Base-by-base conservation (phyloP, 2,888 invertebrate species). In the Drosophila setosimentum region DNA sequence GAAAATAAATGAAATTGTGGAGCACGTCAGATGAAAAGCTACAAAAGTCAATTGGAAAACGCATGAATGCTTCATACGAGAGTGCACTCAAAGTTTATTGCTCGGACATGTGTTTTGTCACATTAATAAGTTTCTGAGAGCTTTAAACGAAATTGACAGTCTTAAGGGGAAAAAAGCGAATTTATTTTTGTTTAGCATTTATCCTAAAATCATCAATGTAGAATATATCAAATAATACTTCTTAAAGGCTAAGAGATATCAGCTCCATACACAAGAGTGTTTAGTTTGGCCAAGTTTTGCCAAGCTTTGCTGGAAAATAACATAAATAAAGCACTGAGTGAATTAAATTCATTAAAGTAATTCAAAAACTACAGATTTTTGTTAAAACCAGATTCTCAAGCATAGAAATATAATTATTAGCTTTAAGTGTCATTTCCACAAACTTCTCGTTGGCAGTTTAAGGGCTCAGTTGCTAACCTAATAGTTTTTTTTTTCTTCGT, bases 401-500 rank as follows among this genome's bases (percentile, higher is more conserved):
- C 27, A 49, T 49, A 27, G 10, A 16, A 27, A 18, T 16, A 5
- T 10, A 18, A 8, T 18, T 49, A 10, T 49, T 27, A 2, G 18
- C 13, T 55, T 29, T 29, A 11, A 37, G 10, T 8, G 55, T 7
- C 27, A n/a, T 27, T 55, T 29, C 2, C 35, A 37, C n/a, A 1
- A 1, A 27, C 37, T 21, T 29, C 30, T 30, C 29, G 57, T 21
- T 42, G 30, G 13, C 7, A 7, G 27, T 37, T 55, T 35, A 27
- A 3, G 7, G 11, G 27, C 24, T 2, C 24, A 18, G 32, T 21
- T 35, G 24, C 18, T 35, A 35, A 7, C 16, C 1, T 24, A 37
- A 48, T 66, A 66, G 51, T n/a, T 32, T 45, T 32, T 37, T 35
- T 54, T 45, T 37, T 35, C 48, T 45, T 53, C 18, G 67, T 21